Percentiles rank a stretch among this genome's conserved stretches.
Conservation (phyloP, 2,113 vertebrate species). For the Campylomormyrus numenius region DNA sequence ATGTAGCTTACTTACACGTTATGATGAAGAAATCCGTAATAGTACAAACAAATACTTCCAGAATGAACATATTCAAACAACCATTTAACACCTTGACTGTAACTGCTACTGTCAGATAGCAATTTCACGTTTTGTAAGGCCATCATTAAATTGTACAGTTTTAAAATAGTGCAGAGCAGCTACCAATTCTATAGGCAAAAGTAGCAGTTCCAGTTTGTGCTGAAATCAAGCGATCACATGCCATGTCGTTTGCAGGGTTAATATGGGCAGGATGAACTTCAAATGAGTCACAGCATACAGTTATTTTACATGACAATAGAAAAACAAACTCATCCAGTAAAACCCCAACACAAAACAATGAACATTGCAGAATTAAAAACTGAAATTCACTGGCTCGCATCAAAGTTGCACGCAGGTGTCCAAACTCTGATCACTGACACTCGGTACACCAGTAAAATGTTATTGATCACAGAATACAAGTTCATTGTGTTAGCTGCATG, state of each 20-base stretch:
- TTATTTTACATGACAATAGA: neutral
- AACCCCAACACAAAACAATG: neutral
- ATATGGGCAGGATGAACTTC: constrained; percentile 4
- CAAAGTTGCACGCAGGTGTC: neutral
- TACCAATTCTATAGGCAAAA: neutral
- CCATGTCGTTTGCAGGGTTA: neutral
- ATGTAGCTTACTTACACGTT: constrained; percentile 1
- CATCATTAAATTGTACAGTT: neutral
- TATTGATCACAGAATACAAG: constrained; percentile 13
- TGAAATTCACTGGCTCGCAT: neutral
- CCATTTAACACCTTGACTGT: neutral
- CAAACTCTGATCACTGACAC: neutral
- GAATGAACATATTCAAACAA: neutral
- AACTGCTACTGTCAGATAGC: constrained; percentile 10
- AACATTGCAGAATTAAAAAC: neutral
- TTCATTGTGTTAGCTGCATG: constrained; percentile 19
- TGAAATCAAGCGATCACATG: constrained; percentile 8
- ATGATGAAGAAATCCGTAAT: neutral
- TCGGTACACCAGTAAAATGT: neutral
- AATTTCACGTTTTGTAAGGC: neutral
- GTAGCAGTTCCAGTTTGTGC: constrained; percentile 14
- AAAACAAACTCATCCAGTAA: constrained; percentile 7
- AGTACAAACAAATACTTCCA: neutral
- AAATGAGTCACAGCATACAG: neutral
- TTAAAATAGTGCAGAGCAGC: neutral